These are phyloP conservation scores for Scomber japonicus DNA, from an alignment of 2,113 vertebrate species.

Conservation along the genomic window DNA sequence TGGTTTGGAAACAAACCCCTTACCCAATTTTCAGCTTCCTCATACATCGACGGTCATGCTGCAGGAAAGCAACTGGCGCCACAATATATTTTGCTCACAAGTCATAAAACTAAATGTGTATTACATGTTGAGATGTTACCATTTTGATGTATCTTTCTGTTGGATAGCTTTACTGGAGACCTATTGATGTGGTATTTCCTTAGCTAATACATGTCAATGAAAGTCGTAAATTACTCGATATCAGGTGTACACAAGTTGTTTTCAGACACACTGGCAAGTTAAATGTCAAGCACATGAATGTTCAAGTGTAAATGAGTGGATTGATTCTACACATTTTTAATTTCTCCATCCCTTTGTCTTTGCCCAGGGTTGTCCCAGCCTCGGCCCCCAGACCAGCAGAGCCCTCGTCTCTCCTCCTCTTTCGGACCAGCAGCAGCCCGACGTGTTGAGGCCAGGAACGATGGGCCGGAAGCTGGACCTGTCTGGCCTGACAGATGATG, in stretches of 20 bases:
- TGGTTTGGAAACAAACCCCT: neutral
- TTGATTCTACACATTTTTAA: neutral
- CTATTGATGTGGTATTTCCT: neutral
- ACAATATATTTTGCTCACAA: slow-evolving; percentile 6
- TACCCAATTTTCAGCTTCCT: slow-evolving; percentile 3
- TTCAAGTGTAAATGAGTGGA: neutral
- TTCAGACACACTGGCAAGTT: neutral
- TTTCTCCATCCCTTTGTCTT: neutral
- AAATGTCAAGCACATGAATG: neutral
- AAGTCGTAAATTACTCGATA: neutral
- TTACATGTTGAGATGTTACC: neutral
- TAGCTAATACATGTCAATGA: slow-evolving; percentile 2
- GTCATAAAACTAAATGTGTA: slow-evolving; percentile 24
- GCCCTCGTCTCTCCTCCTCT: slow-evolving; percentile 28
- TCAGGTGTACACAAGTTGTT: neutral
- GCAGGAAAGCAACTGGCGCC: slow-evolving; percentile 5
- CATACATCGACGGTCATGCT: slow-evolving; percentile 3
- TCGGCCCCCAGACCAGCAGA: slow-evolving; percentile 66
- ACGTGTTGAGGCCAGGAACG: slow-evolving; percentile 57
- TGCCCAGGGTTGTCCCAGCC: slow-evolving; percentile 70
- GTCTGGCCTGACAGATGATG: slow-evolving; percentile 92
- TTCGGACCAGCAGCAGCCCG: slow-evolving; percentile 51
- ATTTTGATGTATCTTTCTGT: neutral
- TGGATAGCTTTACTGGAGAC: neutral
- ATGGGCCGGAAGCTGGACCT: slow-evolving; percentile 98